phyloP scores from a whole-genome alignment of 2,113 vertebrate species.

The Formicarius rufipectus region DNA sequence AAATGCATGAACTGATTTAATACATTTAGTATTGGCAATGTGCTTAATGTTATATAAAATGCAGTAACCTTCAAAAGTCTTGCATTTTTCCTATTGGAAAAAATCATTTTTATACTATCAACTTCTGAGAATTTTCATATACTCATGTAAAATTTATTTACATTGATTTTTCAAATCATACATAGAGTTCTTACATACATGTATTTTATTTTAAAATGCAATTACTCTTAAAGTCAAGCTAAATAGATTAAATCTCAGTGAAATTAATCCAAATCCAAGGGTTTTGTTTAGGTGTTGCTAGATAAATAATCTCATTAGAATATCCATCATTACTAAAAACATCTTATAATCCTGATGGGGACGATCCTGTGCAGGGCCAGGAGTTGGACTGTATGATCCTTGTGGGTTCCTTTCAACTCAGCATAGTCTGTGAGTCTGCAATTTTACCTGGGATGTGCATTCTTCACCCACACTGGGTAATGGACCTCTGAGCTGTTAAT shows the following conservation, averaged over 20 bases:
- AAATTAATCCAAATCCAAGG: neutral
- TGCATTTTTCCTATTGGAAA: neutral
- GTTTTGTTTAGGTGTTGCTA: neutral
- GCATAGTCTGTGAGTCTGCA: neutral
- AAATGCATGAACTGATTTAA: neutral
- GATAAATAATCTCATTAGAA: neutral
- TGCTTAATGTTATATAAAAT: neutral
- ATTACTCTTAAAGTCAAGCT: neutral
- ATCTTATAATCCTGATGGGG: neutral
- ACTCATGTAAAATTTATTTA: neutral
- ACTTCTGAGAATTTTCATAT: neutral
- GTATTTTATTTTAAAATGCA: neutral
- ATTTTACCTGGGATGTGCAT: fast-evolving
- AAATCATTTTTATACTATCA: neutral
- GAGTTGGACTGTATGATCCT: neutral
- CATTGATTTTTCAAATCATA: neutral
- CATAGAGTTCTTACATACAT: neutral
- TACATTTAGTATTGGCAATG: neutral
- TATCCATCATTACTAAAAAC: neutral
- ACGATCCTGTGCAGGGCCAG: neutral
- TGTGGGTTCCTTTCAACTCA: neutral
- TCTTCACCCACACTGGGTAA: neutral
- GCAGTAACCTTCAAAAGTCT: neutral
- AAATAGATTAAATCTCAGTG: neutral
- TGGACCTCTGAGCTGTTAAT: neutral